These are phyloP conservation scores for Zelostemma sp. DNA, from an alignment of 1,140 invertebrate species.

Conservation along the genomic window DNA sequence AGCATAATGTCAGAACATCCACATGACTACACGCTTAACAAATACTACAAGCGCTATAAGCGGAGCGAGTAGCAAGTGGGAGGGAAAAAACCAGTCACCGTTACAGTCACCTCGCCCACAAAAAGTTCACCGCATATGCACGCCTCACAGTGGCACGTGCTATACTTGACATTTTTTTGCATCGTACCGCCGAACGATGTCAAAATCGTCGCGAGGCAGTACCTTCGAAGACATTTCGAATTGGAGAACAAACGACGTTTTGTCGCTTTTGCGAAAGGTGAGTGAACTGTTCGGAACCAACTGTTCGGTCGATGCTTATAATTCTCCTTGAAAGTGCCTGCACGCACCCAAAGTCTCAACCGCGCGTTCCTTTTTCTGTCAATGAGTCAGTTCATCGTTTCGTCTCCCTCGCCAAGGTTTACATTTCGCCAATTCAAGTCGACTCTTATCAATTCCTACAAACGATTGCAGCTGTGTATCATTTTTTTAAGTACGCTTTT, in stretches of 20 bases:
- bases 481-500: too few relatives aligned
- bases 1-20: not conserved
- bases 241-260: conserved; percentile 58
- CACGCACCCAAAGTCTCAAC: not conserved
- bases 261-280: conserved; percentile 59
- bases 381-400: conserved; percentile 20
- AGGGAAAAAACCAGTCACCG: conserved; percentile 13
- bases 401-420: conserved; percentile 4
- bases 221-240: conserved; percentile 58
- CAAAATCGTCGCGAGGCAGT: conserved; percentile 44
- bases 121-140: conserved; percentile 58
- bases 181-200: conserved; percentile 35
- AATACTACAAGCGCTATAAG: not conserved
- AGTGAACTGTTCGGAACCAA: conserved; percentile 50
- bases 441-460: too few relatives aligned
- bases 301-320: not conserved
- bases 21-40: not conserved
- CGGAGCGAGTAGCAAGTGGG: not conserved
- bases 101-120: conserved; percentile 46
- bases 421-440: not conserved
- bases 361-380: conserved; percentile 7
- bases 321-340: not conserved
- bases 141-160: conserved; percentile 54
- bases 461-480: too few relatives aligned
- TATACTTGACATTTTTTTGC: conserved; percentile 48